A percentile compares a stretch with the other conserved stretches of the same genome.
Evolutionary conservation across 1,140 invertebrate species (phyloP).

Genomic region (Trichonephila clavipes): DNA sequence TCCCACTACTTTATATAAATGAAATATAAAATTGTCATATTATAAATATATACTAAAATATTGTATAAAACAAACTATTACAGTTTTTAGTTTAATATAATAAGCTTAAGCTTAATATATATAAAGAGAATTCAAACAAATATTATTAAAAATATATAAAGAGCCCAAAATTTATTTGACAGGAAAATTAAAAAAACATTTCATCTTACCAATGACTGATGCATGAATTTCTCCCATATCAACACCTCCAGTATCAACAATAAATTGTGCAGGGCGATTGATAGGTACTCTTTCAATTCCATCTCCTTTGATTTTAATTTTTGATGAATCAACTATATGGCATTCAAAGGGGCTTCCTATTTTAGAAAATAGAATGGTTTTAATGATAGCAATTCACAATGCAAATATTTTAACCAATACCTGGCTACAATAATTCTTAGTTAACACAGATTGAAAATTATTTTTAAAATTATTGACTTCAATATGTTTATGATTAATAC

Average conservation of each 20-base stretch:
- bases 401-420: no score
- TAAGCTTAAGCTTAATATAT: no score
- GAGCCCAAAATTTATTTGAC: no score
- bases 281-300: slow-evolving; percentile 96
- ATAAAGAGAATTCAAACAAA: no score
- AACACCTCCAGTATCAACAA: slow-evolving; percentile 88
- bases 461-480: neutral
- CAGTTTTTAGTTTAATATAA: no score
- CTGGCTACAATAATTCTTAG: neutral
- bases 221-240: slow-evolving; percentile 87
- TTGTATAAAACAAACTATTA: no score
- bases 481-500: no score
- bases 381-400: neutral
- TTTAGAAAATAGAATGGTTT: slow-evolving; percentile 34
- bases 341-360: slow-evolving; percentile 87
- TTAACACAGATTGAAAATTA: neutral
- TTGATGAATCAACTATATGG: slow-evolving; percentile 86
- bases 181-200: neutral
- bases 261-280: slow-evolving; percentile 90
- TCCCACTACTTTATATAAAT: no score
- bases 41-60: no score
- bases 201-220: slow-evolving; percentile 82
- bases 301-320: slow-evolving; percentile 89
- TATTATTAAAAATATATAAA: no score
- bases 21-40: no score